A percentile compares a stretch with the other conserved stretches of the same genome.
Evolutionary conservation across 2,113 vertebrate genomes (phyloP).

Genomic region (Dipodomys merriami): DNA sequence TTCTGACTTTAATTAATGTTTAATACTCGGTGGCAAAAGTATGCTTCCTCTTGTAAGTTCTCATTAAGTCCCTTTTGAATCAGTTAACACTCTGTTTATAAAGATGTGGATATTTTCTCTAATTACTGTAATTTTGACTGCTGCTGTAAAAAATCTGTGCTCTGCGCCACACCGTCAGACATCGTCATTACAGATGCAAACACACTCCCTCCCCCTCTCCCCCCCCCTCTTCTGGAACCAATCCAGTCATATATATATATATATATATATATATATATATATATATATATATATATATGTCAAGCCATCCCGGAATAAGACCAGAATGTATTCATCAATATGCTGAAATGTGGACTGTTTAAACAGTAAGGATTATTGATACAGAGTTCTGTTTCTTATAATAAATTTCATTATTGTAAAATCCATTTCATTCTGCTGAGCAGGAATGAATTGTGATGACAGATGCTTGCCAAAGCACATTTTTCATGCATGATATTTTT

Average conservation of each 20-base stretch:
- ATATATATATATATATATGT: constrained; percentile 23
- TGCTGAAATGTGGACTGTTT: constrained; percentile 37
- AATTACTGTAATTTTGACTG: constrained; percentile 77
- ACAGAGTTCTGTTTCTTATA: constrained; percentile 9
- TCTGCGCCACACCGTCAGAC: constrained; percentile 61
- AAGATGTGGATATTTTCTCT: constrained; percentile 76
- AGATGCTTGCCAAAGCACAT: constrained; percentile 18
- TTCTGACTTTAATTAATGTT: constrained; percentile 81
- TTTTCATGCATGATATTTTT: constrained; percentile 1
- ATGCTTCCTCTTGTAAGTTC: constrained; percentile 70
- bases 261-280: background rate
- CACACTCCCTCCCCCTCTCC: too few species aligned
- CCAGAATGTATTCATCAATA: constrained; percentile 9
- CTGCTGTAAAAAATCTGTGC: constrained; percentile 68
- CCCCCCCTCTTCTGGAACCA: constrained; percentile 56
- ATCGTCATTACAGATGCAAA: constrained; percentile 57
- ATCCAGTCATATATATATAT: constrained; percentile 52
- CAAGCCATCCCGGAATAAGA: constrained; percentile 54
- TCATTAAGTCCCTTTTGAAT: constrained; percentile 74
- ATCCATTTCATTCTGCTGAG: constrained; percentile 49
- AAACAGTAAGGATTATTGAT: constrained; percentile 28
- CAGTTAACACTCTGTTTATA: constrained; percentile 75
- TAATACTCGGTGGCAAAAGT: constrained; percentile 68
- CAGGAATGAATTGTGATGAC: constrained; percentile 6
- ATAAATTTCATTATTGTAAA: constrained; percentile 70